Evolutionary conservation across 2,888 invertebrate species (phyloP), one percentile per base, ranked within the genome.

Genomic region (Plebejus anna): DNA sequence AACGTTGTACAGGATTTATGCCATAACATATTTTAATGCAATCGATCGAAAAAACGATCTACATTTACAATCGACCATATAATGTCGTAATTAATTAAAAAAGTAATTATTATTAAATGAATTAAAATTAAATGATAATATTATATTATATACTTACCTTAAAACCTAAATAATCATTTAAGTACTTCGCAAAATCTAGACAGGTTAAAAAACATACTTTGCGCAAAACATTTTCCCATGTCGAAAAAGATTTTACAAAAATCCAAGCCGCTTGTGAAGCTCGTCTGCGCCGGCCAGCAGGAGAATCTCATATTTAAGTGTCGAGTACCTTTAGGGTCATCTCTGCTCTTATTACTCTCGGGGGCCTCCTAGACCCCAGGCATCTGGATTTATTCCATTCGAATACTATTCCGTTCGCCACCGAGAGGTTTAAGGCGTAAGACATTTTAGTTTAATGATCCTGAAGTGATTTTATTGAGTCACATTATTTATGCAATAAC

Each of bases 321-420:
- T 88, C 84, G 88, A 88, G 89, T 87, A 89, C 89, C 87, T 89
- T 84, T 86, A 86, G 88, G 93, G 93, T 92, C 93, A 92, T 92
- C 92, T 90, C 91, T 84, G 87, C 85, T 85, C 86, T 86, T 88
- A 94, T 91, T 84, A 89, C 89, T 92, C 94, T 93, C 94, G 79
- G 78, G 92, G 91, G 94, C 82, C 87, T 86, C 85, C 88, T 91
- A 89, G 86, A 88, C 89, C 87, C 87, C 86, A 86, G 86, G 84
- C 86, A 85, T 85, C 87, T 86, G 90, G 91, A 92, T 92, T 93
- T 92, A 93, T 92, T 89, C 89, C 86, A 85, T 88, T 89, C 88
- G 89, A 89, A 89, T 88, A 88, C 83, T 84, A 87, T 86, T 84
- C 79, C 78, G 87, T 89, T 88, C 89, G 89, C 90, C 90, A 88